Evolutionary conservation across 2,113 vertebrate species (phyloP), one percentile per base, ranked within the genome.

Genomic region (Gavialis gangeticus): DNA sequence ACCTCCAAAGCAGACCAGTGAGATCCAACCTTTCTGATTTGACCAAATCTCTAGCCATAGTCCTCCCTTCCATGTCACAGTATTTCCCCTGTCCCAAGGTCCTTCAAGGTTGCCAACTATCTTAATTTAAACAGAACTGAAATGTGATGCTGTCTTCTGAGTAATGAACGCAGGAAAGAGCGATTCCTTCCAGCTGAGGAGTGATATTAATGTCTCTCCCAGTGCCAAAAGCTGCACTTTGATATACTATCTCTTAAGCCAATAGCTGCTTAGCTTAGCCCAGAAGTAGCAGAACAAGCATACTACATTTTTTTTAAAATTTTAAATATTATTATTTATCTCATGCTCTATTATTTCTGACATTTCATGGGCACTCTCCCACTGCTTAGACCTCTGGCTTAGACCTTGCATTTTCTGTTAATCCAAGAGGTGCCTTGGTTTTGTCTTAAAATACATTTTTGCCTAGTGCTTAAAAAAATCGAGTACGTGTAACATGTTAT

Each of bases 41-140:
- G 56, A 27, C 25, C 17, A 28, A 4, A 37, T 79, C 4, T 30
- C 13, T 59, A 22, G 58, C n/a, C 22, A 25, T 80, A 25, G 11
- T 16, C 69, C 15, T 71, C 3, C 7, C 4, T 34, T 2, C 19
- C n/a, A 15, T 71, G 10, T 63, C 37, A 28, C 0, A 0, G 71
- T 77, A 27, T 15, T 84, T 56, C 66, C 67, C 85, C 73, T 64
- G 28, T 62, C 85, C 30, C 12, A 8, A 59, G 75, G 9, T 18
- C 15, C 82, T 94, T 89, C 27, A 79, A 19, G 84, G 54, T 87
- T 82, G 4, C n/a, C 15, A 34, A 4, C 18, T 69, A 7, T 21
- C 13, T 27, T 59, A 19, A 10, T 62, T 89, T 66, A 91, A 92
- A 55, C n/a, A 77, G 64, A 69, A 81, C 58, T 1, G n/a, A 62